phyloP scores from a whole-genome alignment of 2,797 vertebrate species.

The Cephalopachus bancanus region DNA sequence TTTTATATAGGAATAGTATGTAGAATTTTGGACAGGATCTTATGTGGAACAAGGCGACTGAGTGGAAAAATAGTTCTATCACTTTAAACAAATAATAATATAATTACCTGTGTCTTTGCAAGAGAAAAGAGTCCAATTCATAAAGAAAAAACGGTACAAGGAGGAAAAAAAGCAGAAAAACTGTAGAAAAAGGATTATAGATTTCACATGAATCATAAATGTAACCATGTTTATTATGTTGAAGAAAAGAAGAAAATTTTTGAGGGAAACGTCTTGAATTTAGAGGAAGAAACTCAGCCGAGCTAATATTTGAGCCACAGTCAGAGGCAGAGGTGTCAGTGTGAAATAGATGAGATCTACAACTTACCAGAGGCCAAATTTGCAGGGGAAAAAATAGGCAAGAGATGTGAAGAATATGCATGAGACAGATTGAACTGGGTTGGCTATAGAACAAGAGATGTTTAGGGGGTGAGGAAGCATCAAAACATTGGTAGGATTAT shows the following conservation, averaged over 20 bases:
- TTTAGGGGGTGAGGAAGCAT: neutral
- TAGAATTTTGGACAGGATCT: neutral
- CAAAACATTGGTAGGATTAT: neutral
- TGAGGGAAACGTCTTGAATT: neutral
- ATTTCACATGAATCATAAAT: neutral
- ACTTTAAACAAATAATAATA: neutral
- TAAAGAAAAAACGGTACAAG: neutral
- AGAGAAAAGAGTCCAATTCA: neutral
- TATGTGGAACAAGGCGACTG: neutral
- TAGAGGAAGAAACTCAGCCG: neutral
- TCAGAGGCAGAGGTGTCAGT: neutral
- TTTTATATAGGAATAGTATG: neutral
- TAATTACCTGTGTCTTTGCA: neutral
- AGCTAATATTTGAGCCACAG: neutral
- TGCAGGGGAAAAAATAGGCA: neutral
- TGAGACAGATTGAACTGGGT: neutral
- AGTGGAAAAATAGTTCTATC: neutral
- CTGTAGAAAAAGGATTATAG: neutral
- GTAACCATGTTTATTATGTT: neutral
- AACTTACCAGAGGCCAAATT: neutral
- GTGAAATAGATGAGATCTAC: neutral
- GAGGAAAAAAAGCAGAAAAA: neutral
- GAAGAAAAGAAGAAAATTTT: neutral
- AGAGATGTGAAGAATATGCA: neutral
- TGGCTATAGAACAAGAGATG: neutral